A percentile compares a stretch with the other conserved stretches of the same genome.
phyloP scores from a whole-genome alignment of 2,888 invertebrate species.

The Torymus aiolomorphi region DNA sequence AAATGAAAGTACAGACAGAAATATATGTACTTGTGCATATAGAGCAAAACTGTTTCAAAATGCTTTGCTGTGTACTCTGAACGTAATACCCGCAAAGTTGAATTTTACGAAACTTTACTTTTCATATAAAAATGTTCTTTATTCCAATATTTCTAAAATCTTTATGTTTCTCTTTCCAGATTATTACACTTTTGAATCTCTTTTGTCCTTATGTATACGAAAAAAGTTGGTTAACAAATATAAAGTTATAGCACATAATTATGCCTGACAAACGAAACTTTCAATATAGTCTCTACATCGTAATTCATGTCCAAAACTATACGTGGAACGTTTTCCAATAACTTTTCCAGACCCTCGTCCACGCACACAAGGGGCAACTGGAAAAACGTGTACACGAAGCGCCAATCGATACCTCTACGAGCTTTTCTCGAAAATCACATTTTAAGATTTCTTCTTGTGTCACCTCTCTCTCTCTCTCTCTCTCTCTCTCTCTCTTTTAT shows the following conservation, averaged over 20 bases:
- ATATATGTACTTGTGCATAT: no score
- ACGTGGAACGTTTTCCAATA: conserved; percentile 31
- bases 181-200: neutral
- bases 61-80: no score
- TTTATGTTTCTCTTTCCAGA: neutral
- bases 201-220: neutral
- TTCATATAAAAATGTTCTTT: no score
- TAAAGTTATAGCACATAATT: neutral
- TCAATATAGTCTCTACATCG: neutral
- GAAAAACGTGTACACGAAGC: no score
- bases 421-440: conserved; percentile 40
- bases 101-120: no score
- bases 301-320: conserved; percentile 5
- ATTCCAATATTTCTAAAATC: no score
- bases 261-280: conserved; percentile 13
- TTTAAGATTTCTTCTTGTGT: conserved; percentile 36
- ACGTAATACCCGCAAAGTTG: no score
- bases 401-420: conserved; percentile 16
- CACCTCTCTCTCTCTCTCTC: neutral
- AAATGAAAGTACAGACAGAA: no score
- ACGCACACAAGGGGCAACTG: neutral
- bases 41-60: no score
- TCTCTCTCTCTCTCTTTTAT: neutral
- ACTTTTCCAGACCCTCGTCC: conserved; percentile 8
- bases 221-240: neutral